phyloP scores from a whole-genome alignment of 2,888 invertebrate genomes.

The Pachydiplax longipennis region DNA sequence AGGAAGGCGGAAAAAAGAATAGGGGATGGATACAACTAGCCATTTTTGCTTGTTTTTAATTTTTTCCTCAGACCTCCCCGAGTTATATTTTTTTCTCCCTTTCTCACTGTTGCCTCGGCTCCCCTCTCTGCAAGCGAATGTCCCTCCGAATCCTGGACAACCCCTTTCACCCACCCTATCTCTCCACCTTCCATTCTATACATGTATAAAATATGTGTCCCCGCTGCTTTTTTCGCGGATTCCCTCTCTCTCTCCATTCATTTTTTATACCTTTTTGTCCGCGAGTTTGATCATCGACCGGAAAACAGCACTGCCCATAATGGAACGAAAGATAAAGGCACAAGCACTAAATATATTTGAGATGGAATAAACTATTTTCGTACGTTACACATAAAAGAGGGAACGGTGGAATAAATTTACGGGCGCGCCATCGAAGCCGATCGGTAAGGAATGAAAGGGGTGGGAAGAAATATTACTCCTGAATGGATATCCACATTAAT shows the following conservation, averaged over 20 bases:
- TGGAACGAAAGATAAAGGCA: conserved; percentile 34
- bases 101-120: not conserved
- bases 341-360: conserved; percentile 31
- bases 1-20: not conserved
- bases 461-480: no score
- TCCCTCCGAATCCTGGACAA: not conserved
- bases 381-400: not conserved
- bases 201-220: conserved; percentile 14
- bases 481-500: no score
- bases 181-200: not conserved
- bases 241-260: not conserved
- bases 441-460: no score
- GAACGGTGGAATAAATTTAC: not conserved
- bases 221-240: not conserved
- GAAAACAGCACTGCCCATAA: conserved; percentile 35
- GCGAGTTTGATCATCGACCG: conserved; percentile 40
- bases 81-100: not conserved
- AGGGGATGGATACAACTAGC: not conserved
- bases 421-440: no score
- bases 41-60: not conserved
- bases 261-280: conserved; percentile 31
- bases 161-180: not conserved
- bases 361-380: conserved; percentile 13
- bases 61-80: not conserved
- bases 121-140: not conserved